Evolutionary conservation across 2,888 invertebrate species (phyloP).

Genomic region (Nematopogon swammerdamellus): DNA sequence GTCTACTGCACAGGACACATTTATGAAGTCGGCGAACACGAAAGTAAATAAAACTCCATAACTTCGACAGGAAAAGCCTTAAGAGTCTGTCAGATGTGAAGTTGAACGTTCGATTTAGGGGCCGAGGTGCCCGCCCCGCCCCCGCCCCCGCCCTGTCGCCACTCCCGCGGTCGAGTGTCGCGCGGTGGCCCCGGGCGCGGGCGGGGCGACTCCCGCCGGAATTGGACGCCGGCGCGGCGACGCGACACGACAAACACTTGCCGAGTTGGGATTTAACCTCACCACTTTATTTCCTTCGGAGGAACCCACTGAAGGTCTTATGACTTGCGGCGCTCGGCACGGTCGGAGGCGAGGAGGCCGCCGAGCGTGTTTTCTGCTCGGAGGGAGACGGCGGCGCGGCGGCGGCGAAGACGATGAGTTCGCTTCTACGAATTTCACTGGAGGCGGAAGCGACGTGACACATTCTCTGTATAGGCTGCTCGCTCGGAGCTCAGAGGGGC

Average conservation of each 20-base stretch:
- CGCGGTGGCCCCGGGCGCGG: not conserved
- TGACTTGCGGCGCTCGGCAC: not conserved
- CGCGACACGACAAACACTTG: not conserved
- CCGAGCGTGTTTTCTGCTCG: not conserved
- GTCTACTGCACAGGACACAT: too few species aligned
- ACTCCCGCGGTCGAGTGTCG: too few species aligned
- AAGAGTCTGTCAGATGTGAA: not conserved
- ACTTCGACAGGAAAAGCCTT: not conserved
- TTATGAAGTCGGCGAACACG: too few species aligned
- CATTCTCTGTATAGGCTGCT: too few species aligned
- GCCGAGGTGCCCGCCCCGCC: too few species aligned
- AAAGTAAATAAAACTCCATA: not conserved
- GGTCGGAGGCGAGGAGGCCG: not conserved
- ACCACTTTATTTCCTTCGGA: not conserved
- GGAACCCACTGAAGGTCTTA: not conserved
- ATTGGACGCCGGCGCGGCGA: not conserved
- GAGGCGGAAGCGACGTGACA: too few species aligned
- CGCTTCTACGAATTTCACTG: too few species aligned
- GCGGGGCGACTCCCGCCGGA: not conserved
- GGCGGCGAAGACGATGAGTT: too few species aligned
- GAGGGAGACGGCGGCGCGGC: not conserved
- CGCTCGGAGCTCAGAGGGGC: too few species aligned
- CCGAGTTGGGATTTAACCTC: not conserved
- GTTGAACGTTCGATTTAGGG: not conserved
- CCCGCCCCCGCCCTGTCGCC: too few species aligned